Evolutionary conservation across 2,113 vertebrate genomes (phyloP).

Genomic region (Theristicus caerulescens): DNA sequence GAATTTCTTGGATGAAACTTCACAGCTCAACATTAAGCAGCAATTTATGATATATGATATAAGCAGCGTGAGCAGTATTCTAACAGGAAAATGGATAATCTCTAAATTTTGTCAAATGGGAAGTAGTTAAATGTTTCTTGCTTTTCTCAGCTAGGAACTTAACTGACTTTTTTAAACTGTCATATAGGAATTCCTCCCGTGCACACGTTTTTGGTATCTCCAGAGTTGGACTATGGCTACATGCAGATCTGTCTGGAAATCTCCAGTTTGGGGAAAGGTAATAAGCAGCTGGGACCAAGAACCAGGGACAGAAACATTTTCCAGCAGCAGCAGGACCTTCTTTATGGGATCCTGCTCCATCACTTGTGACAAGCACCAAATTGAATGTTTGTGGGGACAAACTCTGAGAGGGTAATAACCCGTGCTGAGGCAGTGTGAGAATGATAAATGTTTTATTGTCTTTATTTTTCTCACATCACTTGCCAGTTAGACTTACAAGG

Average conservation of each 20-base stretch:
- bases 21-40: constrained; percentile 2
- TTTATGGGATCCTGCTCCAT: constrained; percentile 34
- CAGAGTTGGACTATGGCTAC: background rate
- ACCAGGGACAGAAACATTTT: background rate
- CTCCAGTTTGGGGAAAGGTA: background rate
- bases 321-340: background rate
- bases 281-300: background rate
- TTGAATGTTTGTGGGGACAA: constrained; percentile 47
- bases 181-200: background rate
- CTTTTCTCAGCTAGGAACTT: background rate
- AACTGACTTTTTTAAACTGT: background rate
- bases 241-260: background rate
- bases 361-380: constrained; percentile 47
- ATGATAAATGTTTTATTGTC: constrained; percentile 59
- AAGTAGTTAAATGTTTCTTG: background rate
- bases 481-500: constrained; percentile 39
- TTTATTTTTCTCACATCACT: constrained; percentile 55
- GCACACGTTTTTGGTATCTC: background rate
- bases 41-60: constrained; percentile 14
- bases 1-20: constrained; percentile 37
- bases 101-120: background rate
- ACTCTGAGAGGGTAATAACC: constrained; percentile 49
- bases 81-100: background rate
- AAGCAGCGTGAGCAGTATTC: background rate
- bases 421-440: background rate